phyloP scores from a whole-genome alignment of 2,888 invertebrate genomes.

The Tetragonula carbonaria region DNA sequence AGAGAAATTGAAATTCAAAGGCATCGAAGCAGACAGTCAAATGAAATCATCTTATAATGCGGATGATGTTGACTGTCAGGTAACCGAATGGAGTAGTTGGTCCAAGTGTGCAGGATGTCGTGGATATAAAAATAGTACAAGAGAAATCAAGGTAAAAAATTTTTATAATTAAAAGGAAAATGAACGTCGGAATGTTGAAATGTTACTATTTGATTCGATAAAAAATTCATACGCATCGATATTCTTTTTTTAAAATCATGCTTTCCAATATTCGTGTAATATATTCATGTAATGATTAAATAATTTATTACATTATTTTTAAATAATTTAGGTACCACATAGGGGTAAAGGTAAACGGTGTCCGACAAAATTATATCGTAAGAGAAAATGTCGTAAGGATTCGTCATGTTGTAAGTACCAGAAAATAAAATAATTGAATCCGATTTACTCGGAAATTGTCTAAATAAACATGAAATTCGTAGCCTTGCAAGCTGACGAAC shows the following conservation, averaged over 20 bases:
- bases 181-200: background rate
- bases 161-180: background rate
- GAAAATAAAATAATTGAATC: background rate
- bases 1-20: constrained; percentile 72
- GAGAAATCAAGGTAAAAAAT: constrained; percentile 76
- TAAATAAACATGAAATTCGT: constrained; percentile 24
- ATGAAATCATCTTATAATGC: constrained; percentile 66
- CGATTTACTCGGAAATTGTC: background rate
- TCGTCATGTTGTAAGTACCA: constrained; percentile 79
- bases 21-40: constrained; percentile 77
- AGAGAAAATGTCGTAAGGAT: constrained; percentile 78
- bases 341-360: constrained; percentile 87
- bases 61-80: constrained; percentile 87
- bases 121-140: constrained; percentile 85
- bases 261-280: no score
- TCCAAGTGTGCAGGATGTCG: constrained; percentile 91
- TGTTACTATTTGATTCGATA: background rate
- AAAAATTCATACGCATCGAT: background rate
- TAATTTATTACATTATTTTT: background rate
- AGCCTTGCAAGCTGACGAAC: constrained; percentile 68
- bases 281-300: background rate
- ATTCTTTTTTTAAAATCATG: background rate
- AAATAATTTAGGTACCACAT: constrained; percentile 34
- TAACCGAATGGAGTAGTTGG: constrained; percentile 94
- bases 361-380: constrained; percentile 85